These are phyloP conservation scores for Chamaedrilus cognettii DNA, from an alignment of 2,888 invertebrate genomes.

Conservation along the genomic window DNA sequence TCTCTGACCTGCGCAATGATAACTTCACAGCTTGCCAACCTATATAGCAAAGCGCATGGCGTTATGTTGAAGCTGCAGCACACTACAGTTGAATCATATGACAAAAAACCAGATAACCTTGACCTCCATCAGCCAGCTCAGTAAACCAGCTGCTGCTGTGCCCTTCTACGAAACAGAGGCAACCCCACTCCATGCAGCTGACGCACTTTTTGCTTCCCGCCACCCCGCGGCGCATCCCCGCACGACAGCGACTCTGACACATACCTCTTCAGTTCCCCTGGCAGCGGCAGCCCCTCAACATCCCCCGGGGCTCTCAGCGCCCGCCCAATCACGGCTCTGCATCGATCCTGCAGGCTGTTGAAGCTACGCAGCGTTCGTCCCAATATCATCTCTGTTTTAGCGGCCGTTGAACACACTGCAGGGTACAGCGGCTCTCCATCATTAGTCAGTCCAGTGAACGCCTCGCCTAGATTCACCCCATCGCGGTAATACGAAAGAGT, in stretches of 20 bases:
- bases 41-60: too few species aligned
- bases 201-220: not conserved
- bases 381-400: slow-evolving; percentile 74
- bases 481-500: slow-evolving; percentile 74
- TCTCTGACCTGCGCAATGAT: too few species aligned
- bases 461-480: slow-evolving; percentile 71
- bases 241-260: slow-evolving; percentile 60
- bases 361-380: slow-evolving; percentile 67
- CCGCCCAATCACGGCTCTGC: slow-evolving; percentile 63
- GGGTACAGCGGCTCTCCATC: slow-evolving; percentile 67
- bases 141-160: not conserved
- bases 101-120: too few species aligned
- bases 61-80: too few species aligned
- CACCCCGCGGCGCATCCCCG: not conserved
- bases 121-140: too few species aligned
- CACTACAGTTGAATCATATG: too few species aligned
- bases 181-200: not conserved
- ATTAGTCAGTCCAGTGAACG: slow-evolving; percentile 68
- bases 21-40: too few species aligned
- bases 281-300: slow-evolving; percentile 66
- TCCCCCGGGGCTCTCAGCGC: slow-evolving; percentile 63
- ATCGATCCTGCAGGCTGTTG: slow-evolving; percentile 70
- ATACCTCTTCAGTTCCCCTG: slow-evolving; percentile 66
- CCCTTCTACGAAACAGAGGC: not conserved
- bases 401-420: slow-evolving; percentile 73